These are phyloP conservation scores for Emmelina monodactyla DNA, from an alignment of 2,888 invertebrate species.

Conservation along the genomic window DNA sequence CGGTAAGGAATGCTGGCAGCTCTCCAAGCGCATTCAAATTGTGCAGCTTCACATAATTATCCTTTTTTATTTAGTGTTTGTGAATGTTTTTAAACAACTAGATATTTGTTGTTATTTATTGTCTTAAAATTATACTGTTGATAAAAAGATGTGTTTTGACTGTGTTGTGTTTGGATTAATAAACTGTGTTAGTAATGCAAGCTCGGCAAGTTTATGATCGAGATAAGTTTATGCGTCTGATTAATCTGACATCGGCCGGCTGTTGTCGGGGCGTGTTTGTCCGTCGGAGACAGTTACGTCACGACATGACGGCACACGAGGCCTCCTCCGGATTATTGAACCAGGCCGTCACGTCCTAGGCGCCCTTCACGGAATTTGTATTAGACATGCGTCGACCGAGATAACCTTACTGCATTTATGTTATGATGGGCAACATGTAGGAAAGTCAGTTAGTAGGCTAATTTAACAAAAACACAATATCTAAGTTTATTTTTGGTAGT, in stretches of 20 bases:
- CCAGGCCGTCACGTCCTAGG: slow-evolving; percentile 35
- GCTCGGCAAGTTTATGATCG: too few species aligned
- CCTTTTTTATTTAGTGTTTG: background rate
- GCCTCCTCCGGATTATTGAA: slow-evolving; percentile 32
- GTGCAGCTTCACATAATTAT: slow-evolving; percentile 23
- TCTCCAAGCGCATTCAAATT: slow-evolving; percentile 39
- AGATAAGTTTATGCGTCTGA: background rate
- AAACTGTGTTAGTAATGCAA: too few species aligned
- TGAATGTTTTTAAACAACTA: slow-evolving; percentile 4
- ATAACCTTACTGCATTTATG: background rate
- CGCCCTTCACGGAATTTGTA: slow-evolving; percentile 34
- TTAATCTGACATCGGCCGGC: slow-evolving; percentile 1
- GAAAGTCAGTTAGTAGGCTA: background rate
- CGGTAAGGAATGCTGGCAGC: slow-evolving; percentile 38
- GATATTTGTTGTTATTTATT: background rate
- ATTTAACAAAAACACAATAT: background rate
- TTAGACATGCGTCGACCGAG: background rate
- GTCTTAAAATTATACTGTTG: background rate
- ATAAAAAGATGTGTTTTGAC: slow-evolving; percentile 1
- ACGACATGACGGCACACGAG: slow-evolving; percentile 11
- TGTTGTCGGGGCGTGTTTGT: background rate
- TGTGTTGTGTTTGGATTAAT: background rate
- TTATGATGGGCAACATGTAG: background rate
- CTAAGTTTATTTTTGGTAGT: background rate
- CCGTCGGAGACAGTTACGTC: background rate